Conservation (phyloP, 2,797 vertebrate species). For the Loris lydekkerianus region DNA sequence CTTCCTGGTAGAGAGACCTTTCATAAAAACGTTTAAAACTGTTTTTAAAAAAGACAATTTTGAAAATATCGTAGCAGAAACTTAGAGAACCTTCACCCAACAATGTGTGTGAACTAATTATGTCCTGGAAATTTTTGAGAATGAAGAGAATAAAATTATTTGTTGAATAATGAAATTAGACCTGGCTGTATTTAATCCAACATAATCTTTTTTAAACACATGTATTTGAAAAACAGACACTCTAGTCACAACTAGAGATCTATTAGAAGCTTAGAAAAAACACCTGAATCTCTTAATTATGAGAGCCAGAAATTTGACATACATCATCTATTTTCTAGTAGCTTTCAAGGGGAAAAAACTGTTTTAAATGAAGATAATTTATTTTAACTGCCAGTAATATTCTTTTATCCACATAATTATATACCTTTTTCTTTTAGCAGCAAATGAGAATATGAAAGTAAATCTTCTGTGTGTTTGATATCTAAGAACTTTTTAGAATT, state of each 20-base stretch:
- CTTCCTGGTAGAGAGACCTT: conserved; percentile 42
- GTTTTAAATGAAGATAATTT: conserved; percentile 43
- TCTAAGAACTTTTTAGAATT: conserved; percentile 52
- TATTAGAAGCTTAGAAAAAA: conserved; percentile 5
- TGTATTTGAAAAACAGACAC: background rate
- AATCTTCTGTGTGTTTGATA: background rate
- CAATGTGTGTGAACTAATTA: background rate
- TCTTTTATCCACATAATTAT: conserved; percentile 37
- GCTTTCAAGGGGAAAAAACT: background rate
- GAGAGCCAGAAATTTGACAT: conserved; percentile 5
- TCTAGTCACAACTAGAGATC: background rate
- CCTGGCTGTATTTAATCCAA: conserved; percentile 23
- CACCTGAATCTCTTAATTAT: background rate
- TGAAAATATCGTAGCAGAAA: conserved; percentile 15
- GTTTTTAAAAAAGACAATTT: conserved; percentile 15
- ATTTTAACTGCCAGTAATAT: conserved; percentile 56
- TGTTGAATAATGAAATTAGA: conserved; percentile 33
- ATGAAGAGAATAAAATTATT: conserved; percentile 48
- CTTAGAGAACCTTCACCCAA: background rate
- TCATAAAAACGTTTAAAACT: conserved; percentile 5
- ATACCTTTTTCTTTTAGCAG: conserved; percentile 61
- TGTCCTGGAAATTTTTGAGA: conserved; percentile 43
- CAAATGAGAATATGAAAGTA: conserved; percentile 36
- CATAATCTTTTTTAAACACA: background rate
- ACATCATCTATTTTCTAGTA: conserved; percentile 17